These are phyloP conservation scores for Philopedon plagiatum DNA, from an alignment of 2,888 invertebrate species.

Conservation along the genomic window DNA sequence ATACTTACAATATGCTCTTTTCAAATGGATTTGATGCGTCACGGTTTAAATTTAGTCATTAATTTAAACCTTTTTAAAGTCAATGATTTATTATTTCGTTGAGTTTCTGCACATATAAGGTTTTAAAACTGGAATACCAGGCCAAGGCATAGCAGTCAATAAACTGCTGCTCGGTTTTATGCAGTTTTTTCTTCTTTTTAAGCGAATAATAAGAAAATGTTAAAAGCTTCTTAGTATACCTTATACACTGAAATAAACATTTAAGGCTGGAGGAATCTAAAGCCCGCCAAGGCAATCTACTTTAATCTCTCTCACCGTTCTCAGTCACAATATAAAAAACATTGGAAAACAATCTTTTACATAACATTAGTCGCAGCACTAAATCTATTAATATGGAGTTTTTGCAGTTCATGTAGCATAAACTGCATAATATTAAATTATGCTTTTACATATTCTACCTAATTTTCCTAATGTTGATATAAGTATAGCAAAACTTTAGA, in stretches of 20 bases:
- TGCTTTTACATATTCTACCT: too few species aligned
- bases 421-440: neutral
- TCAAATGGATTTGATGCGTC: neutral
- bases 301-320: slow-evolving; percentile 36
- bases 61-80: slow-evolving; percentile 2
- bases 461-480: too few species aligned
- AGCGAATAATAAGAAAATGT: slow-evolving; percentile 35
- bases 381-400: slow-evolving; percentile 10
- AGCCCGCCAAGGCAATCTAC: slow-evolving; percentile 44
- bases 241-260: slow-evolving; percentile 17
- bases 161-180: slow-evolving; percentile 7
- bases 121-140: slow-evolving; percentile 26
- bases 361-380: slow-evolving; percentile 16
- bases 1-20: neutral
- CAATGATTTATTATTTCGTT: slow-evolving; percentile 15
- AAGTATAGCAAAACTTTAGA: too few species aligned
- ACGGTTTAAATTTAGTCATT: neutral
- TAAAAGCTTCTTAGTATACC: slow-evolving; percentile 24
- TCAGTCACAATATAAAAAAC: slow-evolving; percentile 24
- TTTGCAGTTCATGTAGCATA: neutral
- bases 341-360: slow-evolving; percentile 39
- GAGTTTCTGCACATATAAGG: slow-evolving; percentile 28
- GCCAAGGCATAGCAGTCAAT: slow-evolving; percentile 37
- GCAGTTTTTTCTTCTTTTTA: slow-evolving; percentile 5
- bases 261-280: slow-evolving; percentile 30